Base-by-base conservation (phyloP, 2,113 vertebrate genomes). In the Terrapene triunguis region DNA sequence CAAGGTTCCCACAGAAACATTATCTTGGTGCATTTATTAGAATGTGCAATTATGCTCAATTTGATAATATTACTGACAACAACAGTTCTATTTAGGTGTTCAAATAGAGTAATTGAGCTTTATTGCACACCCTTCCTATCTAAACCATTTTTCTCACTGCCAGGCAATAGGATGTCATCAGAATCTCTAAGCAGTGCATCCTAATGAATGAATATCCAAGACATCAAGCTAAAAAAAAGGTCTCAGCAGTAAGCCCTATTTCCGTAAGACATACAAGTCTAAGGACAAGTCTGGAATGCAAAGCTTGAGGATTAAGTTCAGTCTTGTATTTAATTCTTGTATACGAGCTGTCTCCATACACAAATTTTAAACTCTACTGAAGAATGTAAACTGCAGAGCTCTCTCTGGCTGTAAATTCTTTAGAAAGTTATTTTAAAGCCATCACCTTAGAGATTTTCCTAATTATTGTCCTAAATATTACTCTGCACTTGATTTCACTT, bases 161-260 rank as follows among this genome's bases (percentile, higher is more conserved):
- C 59, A 90, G 92, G 82, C 84, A 87, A 59, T 76, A 32, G 48
- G 53, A 80, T 72, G 78, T 82, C 16, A 93, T 57, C 80, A 89
- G 89, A 93, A 94, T 82, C 65, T 93, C 84, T 80, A 76, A 87
- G 90, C 84, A 82, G 89, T 87, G 94, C 81, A 86, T 79, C 78
- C 88, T 47, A 85, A 93, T 42, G 62, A 91, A 93, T 88, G 86
- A 96, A 90, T 93, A 94, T 76, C 72, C 84, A 74, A 42, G 72
- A 42, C 22, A 93, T 88, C 84, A 32, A 54, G 51, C 81, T 93
- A 94, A 95, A 72, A 93, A 93, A 88, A 81, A 53, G 79, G 86
- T 86, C n/a, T 76, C 55, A 95, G 84, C 74, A 88, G 95, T 91
- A 96, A 95, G 12, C 12, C 51, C 55, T 65, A 29, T 82, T 95